Evolutionary conservation across 2,797 vertebrate species (phyloP).

Genomic region (Toxotes lorentzi): DNA sequence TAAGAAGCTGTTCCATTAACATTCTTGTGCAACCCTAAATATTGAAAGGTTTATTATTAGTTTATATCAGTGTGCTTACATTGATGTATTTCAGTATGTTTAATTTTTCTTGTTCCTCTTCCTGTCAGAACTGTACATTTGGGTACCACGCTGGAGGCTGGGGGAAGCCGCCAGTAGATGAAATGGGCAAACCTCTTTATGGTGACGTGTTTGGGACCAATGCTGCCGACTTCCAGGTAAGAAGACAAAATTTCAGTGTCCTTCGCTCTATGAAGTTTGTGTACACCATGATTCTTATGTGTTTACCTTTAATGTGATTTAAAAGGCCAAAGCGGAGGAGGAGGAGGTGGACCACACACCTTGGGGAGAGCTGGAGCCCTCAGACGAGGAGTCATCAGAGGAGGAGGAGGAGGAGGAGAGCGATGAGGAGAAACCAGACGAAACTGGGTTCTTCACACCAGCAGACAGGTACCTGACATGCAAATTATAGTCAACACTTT

Average conservation of each 20-base stretch:
- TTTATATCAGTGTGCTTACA: neutral
- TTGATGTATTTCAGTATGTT: neutral
- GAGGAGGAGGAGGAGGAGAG: conserved; percentile 95
- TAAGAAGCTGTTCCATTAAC: too few relatives aligned
- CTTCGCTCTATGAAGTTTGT: neutral
- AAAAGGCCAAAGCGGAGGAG: conserved; percentile 94
- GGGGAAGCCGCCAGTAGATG: conserved; percentile 95
- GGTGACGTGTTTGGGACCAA: conserved; percentile 96
- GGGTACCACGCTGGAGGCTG: conserved; percentile 95
- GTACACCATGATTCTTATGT: neutral
- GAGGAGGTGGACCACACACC: conserved; percentile 92
- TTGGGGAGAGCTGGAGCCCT: conserved; percentile 94
- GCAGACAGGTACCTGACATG: conserved; percentile 88
- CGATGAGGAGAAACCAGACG: conserved; percentile 94
- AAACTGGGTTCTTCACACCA: conserved; percentile 94
- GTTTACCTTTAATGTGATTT: too few relatives aligned
- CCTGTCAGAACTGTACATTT: conserved; percentile 90
- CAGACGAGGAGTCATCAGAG: conserved; percentile 94
- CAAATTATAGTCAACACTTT: neutral
- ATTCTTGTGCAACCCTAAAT: neutral
- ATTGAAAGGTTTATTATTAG: neutral
- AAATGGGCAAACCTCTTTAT: conserved; percentile 94
- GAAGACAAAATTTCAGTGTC: neutral
- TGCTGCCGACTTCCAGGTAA: conserved; percentile 92
- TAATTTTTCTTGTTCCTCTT: neutral